Evolutionary conservation across 2,113 vertebrate genomes (phyloP), one percentile per base, ranked within the genome.

Genomic region (Phalacrocorax brasilianus): DNA sequence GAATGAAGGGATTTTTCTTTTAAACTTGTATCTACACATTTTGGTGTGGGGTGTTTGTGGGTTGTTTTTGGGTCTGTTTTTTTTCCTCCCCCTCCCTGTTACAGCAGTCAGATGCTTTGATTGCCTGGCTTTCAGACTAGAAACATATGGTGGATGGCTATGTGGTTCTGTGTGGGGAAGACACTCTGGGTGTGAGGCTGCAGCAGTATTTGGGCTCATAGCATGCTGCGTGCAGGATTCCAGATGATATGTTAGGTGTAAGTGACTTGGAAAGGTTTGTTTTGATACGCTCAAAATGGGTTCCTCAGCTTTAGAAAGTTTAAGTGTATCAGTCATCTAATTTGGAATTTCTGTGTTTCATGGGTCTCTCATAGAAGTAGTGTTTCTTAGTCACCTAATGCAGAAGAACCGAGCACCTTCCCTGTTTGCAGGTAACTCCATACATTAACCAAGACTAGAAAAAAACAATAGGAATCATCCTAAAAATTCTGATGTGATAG

Each of bases 21-120:
- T 17, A 35, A 61, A 52, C 9, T 33, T 50, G 8, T 20, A 67
- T 8, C 15, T 67, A 26, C 9, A 44, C 10, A 13, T 5, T 21
- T 61, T n/a, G 4, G 9, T 2, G 38, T 4, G 12, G 38, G 8
- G 6, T 1, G 2, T 9, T 16, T 45, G 8, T 19, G n/a, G n/a
- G 16, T 2, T 56, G 12, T 6, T 44, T 52, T 26, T 33, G 5
- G 2, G 14, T 21, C 21, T 5, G 6, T 21, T 18, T 4, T 50
- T 44, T 9, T 42, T 50, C 4, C 1, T 8, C 17, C 6, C 2
- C 9, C 14, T 6, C 14, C 19, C 6, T 4, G 3, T 18, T 67
- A 26, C 5, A 78, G 59, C n/a, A 58, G 42, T 38, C 15, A n/a
- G 38, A 52, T 82, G 71, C 42, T 63, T 73, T 50, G 28, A 14